Base-by-base conservation (phyloP, 2,888 invertebrate species). In the Pseudoips prasinana region DNA sequence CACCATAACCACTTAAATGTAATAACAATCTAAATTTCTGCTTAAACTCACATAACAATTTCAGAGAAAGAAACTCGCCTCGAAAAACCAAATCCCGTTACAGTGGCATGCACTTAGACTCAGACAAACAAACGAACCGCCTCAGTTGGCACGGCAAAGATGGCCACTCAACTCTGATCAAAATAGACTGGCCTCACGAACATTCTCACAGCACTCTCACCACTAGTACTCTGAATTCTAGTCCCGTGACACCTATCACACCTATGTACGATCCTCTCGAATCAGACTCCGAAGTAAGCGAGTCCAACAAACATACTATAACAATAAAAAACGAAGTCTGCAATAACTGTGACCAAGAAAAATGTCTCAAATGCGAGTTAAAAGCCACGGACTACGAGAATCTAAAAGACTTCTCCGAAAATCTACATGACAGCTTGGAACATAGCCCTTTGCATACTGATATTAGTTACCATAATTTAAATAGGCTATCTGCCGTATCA, bases 71-170 rank as follows among this genome's bases (percentile, higher is more conserved):
- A 2, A 75, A 69, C 40, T 89, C 89, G 1, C 89, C 89, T 7
- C 66, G 88, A 20, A 89, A 88, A 56, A 51, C 67, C 1, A 86
- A 78, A 64, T 57, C 74, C 0, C 68, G 89, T 2, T 84, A 84
- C 68, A 86, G 81, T 58, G 79, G 73, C 7, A 51, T 84, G 36
- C 80, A 86, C 35, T 66, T 79, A 0, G 46, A 58, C 5, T 56
- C 68, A 4, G 60, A 61, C 2, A 62, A 64, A 39, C 53, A 53
- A 8, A 65, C 67, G 1, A 64, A 62, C 39, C 45, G 87, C 1
- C 68, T 87, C 1, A 83, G 79, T 8, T 88, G 88, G 88, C 87
- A 84, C 40, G 85, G 87, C 0, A 80, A 83, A 72, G 91, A 73
- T 56, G 77, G 78, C 0, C 91, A 73, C 60, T 85, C 89, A 0